Conservation (phyloP, 1,140 invertebrate species). For the Philaenus spumarius region DNA sequence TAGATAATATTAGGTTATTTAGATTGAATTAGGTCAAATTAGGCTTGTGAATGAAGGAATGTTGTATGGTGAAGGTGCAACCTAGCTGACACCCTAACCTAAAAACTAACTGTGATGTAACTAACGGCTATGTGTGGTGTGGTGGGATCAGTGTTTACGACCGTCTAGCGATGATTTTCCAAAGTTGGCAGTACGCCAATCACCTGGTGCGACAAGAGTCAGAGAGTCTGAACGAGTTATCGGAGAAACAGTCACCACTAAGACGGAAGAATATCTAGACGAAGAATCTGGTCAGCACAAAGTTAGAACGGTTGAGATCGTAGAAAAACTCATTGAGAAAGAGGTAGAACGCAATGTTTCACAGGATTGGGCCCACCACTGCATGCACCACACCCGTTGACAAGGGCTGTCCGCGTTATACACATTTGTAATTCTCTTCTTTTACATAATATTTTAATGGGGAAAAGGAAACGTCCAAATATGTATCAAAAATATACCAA, state of each 20-base stretch:
- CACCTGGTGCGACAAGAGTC: constrained; percentile 69
- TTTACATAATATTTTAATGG: too few species aligned
- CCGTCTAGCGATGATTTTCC: constrained; percentile 63
- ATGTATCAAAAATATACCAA: too few species aligned
- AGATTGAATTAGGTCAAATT: too few species aligned
- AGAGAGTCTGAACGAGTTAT: constrained; percentile 82
- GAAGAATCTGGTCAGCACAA: constrained; percentile 74
- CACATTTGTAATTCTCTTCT: not conserved
- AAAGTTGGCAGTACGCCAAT: constrained; percentile 74
- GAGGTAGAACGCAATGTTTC: constrained; percentile 65
- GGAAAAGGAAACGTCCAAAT: too few species aligned
- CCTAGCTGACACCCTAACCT: too few species aligned
- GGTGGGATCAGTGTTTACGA: constrained; percentile 37
- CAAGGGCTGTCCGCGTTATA: not conserved
- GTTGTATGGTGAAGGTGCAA: too few species aligned
- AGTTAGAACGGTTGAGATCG: constrained; percentile 84
- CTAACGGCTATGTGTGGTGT: constrained; percentile 13
- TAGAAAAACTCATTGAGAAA: constrained; percentile 91
- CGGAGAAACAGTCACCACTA: constrained; percentile 76
- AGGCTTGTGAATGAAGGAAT: too few species aligned
- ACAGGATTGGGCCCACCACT: not conserved
- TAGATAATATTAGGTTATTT: too few species aligned
- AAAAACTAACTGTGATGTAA: not conserved
- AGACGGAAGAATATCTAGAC: constrained; percentile 82
- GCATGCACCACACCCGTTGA: not conserved